Conservation (phyloP, 2,113 vertebrate species). For the Triplophysa tibetana region DNA sequence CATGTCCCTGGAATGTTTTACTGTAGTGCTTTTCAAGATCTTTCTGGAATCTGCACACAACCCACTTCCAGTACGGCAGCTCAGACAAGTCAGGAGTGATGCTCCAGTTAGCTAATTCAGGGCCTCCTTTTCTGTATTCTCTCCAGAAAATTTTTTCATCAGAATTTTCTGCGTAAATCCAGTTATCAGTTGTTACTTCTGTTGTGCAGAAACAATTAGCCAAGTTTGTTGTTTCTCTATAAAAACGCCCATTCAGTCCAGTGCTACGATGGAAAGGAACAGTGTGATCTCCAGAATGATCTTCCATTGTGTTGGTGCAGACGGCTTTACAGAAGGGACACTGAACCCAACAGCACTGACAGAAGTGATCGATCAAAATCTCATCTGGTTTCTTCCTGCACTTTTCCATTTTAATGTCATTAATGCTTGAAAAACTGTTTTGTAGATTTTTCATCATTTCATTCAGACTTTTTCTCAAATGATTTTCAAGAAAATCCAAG, state of each 20-base stretch:
- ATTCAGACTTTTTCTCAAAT: too few relatives aligned
- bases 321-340: slow-evolving; percentile 51
- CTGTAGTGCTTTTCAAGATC: background rate
- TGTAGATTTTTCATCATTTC: too few relatives aligned
- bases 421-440: too few relatives aligned
- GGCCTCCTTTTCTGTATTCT: background rate
- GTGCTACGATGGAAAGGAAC: background rate
- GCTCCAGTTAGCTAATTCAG: background rate
- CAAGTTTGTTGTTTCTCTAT: background rate
- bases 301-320: slow-evolving; percentile 46
- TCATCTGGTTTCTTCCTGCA: too few relatives aligned
- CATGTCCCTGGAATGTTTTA: background rate
- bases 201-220: background rate
- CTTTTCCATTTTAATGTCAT: too few relatives aligned
- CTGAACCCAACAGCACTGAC: slow-evolving; percentile 44
- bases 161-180: background rate
- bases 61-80: background rate
- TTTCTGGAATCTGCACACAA: background rate
- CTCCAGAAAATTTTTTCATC: background rate
- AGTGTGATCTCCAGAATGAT: slow-evolving; percentile 24
- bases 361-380: too few relatives aligned
- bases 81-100: background rate
- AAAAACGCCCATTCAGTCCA: background rate
- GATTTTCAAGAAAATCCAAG: too few relatives aligned
- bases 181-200: background rate